phyloP scores from a whole-genome alignment of 2,888 invertebrate species.

The Cheilosia urbana region DNA sequence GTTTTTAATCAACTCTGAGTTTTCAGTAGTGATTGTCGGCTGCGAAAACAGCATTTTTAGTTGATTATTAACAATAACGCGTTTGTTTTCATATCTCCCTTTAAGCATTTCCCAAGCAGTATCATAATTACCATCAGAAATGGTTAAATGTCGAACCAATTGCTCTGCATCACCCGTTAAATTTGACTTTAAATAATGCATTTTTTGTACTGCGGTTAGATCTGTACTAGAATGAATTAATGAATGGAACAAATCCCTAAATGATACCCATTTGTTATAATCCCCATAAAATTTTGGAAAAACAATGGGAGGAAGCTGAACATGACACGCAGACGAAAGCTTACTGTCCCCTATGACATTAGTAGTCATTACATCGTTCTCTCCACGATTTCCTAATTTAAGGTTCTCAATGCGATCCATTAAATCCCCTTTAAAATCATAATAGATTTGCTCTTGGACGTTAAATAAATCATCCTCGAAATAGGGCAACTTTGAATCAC shows the following conservation, averaged over 20 bases:
- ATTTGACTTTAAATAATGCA: too few species aligned
- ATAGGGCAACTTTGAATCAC: background rate
- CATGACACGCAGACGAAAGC: too few species aligned
- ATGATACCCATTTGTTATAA: background rate
- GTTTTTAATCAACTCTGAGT: background rate
- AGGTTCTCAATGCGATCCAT: too few species aligned
- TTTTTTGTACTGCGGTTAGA: background rate
- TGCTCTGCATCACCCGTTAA: too few species aligned
- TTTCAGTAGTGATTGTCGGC: background rate
- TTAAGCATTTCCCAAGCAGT: background rate
- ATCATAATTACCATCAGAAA: background rate
- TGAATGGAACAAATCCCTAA: background rate
- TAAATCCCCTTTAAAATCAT: too few species aligned
- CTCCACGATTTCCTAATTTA: too few species aligned
- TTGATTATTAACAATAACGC: background rate
- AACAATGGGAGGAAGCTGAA: too few species aligned
- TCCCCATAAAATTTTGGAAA: background rate
- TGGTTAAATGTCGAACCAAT: too few species aligned
- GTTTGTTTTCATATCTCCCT: background rate
- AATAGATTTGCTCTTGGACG: background rate
- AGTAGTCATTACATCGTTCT: too few species aligned
- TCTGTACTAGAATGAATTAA: background rate
- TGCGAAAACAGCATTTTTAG: background rate
- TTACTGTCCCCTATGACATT: too few species aligned
- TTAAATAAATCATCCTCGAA: background rate